phyloP scores from a whole-genome alignment of 2,888 invertebrate species.

The Himalopsyche anomala region DNA sequence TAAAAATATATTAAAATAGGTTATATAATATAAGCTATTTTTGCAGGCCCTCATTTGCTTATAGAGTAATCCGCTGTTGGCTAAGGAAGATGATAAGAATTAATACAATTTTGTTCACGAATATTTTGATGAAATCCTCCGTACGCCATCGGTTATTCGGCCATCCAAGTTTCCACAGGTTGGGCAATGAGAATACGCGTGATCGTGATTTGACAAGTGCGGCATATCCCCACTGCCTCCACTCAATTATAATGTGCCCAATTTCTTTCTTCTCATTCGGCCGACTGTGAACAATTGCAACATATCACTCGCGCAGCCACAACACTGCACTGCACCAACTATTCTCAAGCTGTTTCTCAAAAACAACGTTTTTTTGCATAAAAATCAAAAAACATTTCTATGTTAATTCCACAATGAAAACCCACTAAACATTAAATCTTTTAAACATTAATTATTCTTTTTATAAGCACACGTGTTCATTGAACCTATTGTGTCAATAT shows the following conservation, averaged over 20 bases:
- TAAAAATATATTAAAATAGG: too few species aligned
- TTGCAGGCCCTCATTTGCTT: too few species aligned
- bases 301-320: slow-evolving; percentile 1
- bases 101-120: too few species aligned
- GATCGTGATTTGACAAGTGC: slow-evolving; percentile 10
- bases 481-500: too few species aligned
- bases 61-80: too few species aligned
- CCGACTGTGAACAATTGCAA: slow-evolving; percentile 25
- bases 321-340: neutral
- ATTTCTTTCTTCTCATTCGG: slow-evolving; percentile 37
- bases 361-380: neutral
- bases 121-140: neutral
- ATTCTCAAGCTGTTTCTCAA: slow-evolving; percentile 1
- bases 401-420: too few species aligned
- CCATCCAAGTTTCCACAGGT: slow-evolving; percentile 15
- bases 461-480: too few species aligned
- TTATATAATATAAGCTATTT: too few species aligned
- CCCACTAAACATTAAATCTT: too few species aligned
- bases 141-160: neutral
- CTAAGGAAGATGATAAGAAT: too few species aligned
- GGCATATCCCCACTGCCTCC: neutral
- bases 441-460: too few species aligned
- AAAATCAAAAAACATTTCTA: too few species aligned
- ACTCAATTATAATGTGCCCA: slow-evolving; percentile 23
- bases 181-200: neutral